Evolutionary conservation across 1,140 invertebrate genomes (phyloP).

Genomic region (Daktulosphaira vitifoliae): DNA sequence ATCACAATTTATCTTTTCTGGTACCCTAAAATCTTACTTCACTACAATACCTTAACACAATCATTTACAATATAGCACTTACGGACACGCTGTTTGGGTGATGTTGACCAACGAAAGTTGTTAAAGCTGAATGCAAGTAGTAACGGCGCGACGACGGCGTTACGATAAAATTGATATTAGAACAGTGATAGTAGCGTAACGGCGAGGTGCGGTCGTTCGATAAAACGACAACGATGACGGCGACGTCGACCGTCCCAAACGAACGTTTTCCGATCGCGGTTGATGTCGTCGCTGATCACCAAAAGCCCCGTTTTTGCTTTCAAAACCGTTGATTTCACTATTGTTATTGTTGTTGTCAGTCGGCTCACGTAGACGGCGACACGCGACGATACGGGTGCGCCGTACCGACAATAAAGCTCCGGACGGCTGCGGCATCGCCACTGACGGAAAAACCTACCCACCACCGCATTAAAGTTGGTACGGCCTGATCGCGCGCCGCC

Average conservation of each 20-base stretch:
- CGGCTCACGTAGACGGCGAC: background rate
- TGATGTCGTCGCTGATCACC: conserved; percentile 3
- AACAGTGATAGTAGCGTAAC: conserved; percentile 23
- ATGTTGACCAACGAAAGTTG: background rate
- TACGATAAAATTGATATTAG: background rate
- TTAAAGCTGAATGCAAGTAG: background rate
- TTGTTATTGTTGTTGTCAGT: conserved; percentile 4
- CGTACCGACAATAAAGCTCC: conserved; percentile 17
- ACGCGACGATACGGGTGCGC: conserved; percentile 16
- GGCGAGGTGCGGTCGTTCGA: conserved; percentile 22
- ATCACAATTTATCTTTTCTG: too few relatives aligned
- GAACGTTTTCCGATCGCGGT: conserved; percentile 18
- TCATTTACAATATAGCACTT: too few relatives aligned
- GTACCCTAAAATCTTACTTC: too few relatives aligned
- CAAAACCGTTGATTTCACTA: background rate
- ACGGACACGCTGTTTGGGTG: background rate
- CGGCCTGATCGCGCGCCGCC: background rate
- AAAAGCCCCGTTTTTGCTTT: background rate
- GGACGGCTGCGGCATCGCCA: conserved; percentile 28
- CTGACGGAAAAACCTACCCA: conserved; percentile 17
- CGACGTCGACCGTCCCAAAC: conserved; percentile 14
- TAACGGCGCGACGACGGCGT: background rate
- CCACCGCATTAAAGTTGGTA: conserved; percentile 17
- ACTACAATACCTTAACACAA: too few relatives aligned
- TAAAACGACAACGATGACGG: background rate